Conservation (phyloP, 2,113 vertebrate species). For the Phaethon lepturus region DNA sequence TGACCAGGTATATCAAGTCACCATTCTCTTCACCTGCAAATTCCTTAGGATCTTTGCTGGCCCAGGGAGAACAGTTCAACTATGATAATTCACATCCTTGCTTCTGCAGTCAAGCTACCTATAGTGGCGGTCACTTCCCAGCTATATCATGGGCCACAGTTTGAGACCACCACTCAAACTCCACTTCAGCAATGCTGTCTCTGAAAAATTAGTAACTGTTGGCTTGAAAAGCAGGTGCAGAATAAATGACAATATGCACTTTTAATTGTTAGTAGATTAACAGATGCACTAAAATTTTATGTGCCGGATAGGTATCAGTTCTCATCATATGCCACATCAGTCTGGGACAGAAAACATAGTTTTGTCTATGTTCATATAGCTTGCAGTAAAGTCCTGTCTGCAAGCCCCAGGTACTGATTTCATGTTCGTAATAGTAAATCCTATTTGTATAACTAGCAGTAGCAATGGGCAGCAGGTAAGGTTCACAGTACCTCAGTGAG, state of each 20-base stretch:
- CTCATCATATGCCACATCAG: background rate
- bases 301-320: background rate
- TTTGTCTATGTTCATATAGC: background rate
- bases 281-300: background rate
- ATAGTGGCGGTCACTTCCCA: rapidly evolving
- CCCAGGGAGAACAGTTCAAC: background rate
- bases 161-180: background rate
- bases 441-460: background rate
- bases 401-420: background rate
- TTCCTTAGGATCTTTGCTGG: background rate
- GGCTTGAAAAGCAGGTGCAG: background rate
- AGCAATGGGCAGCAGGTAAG: background rate
- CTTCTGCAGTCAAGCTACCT: background rate
- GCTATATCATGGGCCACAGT: background rate
- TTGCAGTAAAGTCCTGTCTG: background rate
- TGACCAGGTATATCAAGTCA: background rate
- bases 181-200: background rate
- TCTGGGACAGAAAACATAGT: background rate
- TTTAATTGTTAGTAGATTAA: background rate
- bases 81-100: background rate
- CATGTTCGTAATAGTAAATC: background rate
- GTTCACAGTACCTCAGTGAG: background rate
- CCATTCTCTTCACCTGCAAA: background rate
- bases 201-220: background rate
- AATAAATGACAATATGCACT: background rate